Base-by-base conservation (phyloP, 2,888 invertebrate genomes). In the Lepeophtheirus nordmannii region DNA sequence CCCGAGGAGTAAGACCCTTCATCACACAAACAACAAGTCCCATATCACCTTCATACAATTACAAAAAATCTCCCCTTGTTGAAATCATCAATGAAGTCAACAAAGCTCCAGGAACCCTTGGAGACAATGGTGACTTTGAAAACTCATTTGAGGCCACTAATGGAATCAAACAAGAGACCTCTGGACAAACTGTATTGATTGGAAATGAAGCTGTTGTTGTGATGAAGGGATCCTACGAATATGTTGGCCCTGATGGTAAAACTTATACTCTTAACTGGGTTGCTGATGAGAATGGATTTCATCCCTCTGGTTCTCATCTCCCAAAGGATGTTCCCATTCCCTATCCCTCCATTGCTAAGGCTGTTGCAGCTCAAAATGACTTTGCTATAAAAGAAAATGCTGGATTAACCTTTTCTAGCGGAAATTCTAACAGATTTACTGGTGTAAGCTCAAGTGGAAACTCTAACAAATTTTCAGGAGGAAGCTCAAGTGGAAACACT, bases 271-370 rank as follows among this genome's bases (percentile, higher is more conserved):
- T 65, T 20, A 37, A 58, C 30, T 65, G 65, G 65, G 8, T 56
- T 9, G 65, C 65, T 30, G 65, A 65, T 10, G 65, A 65, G 23
- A 65, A 53, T 39, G 65, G 65, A 11, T 65, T 37, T 58, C 1
- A 53, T 1, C 37, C 65, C 7, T n/a, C 7, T 39, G 65, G 37
- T 1, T 1, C 30, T 17, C 65, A 65, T 17, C 30, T 65, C 7
- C 65, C 65, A 5, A 57, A 58, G 17, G 17, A 39, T 10, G 65
- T 65, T 37, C 37, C 14, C 22, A 53, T 56, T 20, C 65, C 67
- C 58, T 58, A 30, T 56, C 58, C 37, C 38, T 63, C 23, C n/a
- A 61, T 53, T 23, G 56, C 62, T 14, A 58, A 62, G 12, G 67
- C 61, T 22, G 67, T 63, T 20, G 58, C 38, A 10, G 67, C 65